Evolutionary conservation across 2,888 invertebrate genomes (phyloP).

Genomic region (Hemicrepidius hirtus): DNA sequence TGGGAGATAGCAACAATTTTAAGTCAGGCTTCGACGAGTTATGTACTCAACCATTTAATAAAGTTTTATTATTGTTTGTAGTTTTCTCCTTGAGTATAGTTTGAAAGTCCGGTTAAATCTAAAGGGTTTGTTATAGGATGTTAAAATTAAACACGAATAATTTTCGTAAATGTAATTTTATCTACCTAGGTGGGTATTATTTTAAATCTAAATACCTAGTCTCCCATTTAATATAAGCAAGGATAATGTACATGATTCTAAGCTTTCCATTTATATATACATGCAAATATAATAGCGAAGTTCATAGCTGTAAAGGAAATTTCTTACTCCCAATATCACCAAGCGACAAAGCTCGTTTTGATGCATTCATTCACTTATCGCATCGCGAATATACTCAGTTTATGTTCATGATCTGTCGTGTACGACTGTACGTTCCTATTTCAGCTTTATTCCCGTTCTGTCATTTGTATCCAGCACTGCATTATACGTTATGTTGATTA

Average conservation of each 20-base stretch:
- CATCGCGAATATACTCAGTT: slow-evolving; percentile 19
- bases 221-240: too few species aligned
- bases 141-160: too few species aligned
- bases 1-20: background rate
- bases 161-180: too few species aligned
- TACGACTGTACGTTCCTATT: slow-evolving; percentile 27
- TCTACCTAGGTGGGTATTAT: too few species aligned
- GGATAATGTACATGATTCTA: background rate
- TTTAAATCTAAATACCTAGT: too few species aligned
- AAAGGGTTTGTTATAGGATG: too few species aligned
- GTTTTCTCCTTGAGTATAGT: too few species aligned
- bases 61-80: too few species aligned
- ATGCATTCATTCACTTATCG: slow-evolving; percentile 36
- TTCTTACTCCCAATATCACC: background rate
- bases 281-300: background rate
- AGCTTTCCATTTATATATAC: background rate
- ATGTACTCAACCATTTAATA: too few species aligned
- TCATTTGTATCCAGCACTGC: slow-evolving; percentile 41
- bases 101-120: too few species aligned
- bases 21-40: too few species aligned
- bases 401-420: slow-evolving; percentile 37
- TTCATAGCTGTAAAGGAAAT: background rate
- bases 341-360: slow-evolving; percentile 6
- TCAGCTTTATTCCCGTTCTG: slow-evolving; percentile 38
- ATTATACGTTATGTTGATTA: slow-evolving; percentile 47